These are phyloP conservation scores for Oegoconia quadripuncta DNA, from an alignment of 2,888 invertebrate genomes.

Conservation along the genomic window DNA sequence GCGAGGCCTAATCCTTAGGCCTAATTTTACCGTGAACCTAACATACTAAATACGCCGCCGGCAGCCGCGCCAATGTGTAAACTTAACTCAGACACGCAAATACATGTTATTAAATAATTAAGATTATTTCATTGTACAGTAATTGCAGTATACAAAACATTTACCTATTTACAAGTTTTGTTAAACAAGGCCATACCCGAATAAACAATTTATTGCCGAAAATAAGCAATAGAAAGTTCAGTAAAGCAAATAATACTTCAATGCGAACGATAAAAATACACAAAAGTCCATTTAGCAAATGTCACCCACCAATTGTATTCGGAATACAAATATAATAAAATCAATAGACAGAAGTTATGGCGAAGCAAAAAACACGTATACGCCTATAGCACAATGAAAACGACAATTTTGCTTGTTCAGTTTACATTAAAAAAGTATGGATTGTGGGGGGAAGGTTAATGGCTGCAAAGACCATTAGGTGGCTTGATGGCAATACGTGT, in stretches of 20 bases:
- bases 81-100: too few species aligned
- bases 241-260: conserved; percentile 9
- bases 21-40: background rate
- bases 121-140: too few species aligned
- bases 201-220: too few species aligned
- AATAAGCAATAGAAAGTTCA: too few species aligned
- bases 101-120: too few species aligned
- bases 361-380: conserved; percentile 50
- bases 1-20: background rate
- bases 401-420: conserved; percentile 60
- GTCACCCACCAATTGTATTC: conserved; percentile 30
- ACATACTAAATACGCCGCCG: background rate
- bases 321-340: conserved; percentile 57
- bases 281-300: conserved; percentile 21
- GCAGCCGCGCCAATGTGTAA: too few species aligned
- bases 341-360: conserved; percentile 58
- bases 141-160: background rate
- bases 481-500: conserved; percentile 58
- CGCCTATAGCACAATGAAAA: conserved; percentile 61
- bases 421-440: conserved; percentile 60
- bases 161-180: background rate
- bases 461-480: conserved; percentile 61
- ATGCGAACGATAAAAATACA: conserved; percentile 19
- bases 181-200: background rate
- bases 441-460: conserved; percentile 63